Evolutionary conservation across 2,113 vertebrate species (phyloP).

Genomic region (Euleptes europaea): DNA sequence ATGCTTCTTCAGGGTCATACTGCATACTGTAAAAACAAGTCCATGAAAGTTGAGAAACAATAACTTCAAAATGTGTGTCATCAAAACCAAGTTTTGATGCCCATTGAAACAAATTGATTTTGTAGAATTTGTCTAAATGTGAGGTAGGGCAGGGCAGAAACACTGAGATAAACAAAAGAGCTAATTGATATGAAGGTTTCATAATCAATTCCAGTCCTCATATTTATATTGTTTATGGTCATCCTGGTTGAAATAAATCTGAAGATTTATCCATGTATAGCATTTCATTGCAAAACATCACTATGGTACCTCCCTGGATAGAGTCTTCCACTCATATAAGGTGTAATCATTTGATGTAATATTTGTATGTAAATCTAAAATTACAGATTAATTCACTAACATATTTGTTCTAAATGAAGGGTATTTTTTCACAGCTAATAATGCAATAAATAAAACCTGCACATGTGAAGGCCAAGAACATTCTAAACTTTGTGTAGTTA

Average conservation of each 20-base stretch:
- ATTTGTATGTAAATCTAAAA: background rate
- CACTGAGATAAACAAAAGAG: background rate
- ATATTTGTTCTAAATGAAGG: background rate
- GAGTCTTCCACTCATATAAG: too few relatives aligned
- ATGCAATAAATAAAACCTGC: too few relatives aligned
- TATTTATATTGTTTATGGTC: background rate
- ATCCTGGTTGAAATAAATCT: background rate
- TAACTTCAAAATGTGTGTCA: background rate
- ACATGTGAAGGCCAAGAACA: background rate
- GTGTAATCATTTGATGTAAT: background rate
- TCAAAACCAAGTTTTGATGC: background rate
- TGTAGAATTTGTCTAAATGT: background rate
- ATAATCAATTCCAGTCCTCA: background rate
- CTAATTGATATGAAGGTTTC: background rate
- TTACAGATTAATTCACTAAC: background rate
- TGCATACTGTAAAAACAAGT: background rate
- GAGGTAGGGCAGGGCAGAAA: background rate
- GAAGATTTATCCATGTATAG: background rate
- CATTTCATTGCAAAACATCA: background rate
- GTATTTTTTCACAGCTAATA: background rate
- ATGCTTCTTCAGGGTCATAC: background rate
- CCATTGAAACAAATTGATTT: background rate
- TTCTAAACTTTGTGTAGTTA: background rate
- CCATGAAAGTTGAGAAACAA: background rate
- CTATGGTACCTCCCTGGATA: background rate